Base-by-base conservation (phyloP, 2,113 vertebrate species). In the Phrynosoma platyrhinos region DNA sequence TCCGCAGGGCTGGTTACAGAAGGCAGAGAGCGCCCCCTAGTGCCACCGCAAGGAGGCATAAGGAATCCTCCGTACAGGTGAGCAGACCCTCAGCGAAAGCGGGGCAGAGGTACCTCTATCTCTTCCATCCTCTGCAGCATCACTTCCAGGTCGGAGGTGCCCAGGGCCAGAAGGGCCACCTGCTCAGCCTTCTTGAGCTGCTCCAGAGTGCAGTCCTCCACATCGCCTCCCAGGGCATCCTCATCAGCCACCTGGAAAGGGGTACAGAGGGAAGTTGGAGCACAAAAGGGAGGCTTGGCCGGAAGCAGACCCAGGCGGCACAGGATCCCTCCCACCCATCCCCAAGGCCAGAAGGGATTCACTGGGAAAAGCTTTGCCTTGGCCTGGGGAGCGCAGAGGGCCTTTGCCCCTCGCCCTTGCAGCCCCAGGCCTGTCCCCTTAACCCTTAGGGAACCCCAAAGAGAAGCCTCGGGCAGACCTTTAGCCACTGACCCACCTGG, bases 61-160 rank as follows among this genome's bases (percentile, higher is more conserved):
- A 82, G 62, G 5, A 42, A 53, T 25, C 36, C 36, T 30, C 69
- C 64, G 30, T 4, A 42, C 27, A 16, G 40, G 3, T 16, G 18
- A 30, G 58, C 32, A 36, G 62, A 6, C n/a, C 30, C 47, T 79
- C 7, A 62, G 12, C 47, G 47, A 5, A 47, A 47, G 47, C 7
- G 47, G 47, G 47, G 47, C 47, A 47, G 7, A 68, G 91, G 95
- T 95, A 99, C 99, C 97, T 99, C 98, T 85, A 99, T 99, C 94
- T 99, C 98, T 93, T 99, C 98, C 98, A 99, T 98, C 90, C 98
- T 97, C 88, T 97, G 96, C 93, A 99, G 96, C 98, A 99, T 98
- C 82, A 89, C 96, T 93, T 99, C 97, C 91, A 99, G 93, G 32
- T 93, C 94, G 25, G 95, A 94, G 77, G 90, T 77, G 81, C 95